phyloP scores from a whole-genome alignment of 1,140 invertebrate species.

The Eriosoma lanigerum region DNA sequence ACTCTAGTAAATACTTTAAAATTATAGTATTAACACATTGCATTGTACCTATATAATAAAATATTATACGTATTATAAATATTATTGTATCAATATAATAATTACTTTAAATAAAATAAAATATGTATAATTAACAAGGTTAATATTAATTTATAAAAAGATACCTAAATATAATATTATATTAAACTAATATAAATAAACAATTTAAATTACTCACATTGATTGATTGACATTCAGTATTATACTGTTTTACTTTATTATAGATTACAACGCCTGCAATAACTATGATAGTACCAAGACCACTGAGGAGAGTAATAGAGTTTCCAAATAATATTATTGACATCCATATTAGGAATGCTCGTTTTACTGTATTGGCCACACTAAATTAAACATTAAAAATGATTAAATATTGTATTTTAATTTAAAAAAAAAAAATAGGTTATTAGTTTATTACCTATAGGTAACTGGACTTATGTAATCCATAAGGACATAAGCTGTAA shows the following conservation, averaged over 20 bases:
- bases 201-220: conserved; percentile 51
- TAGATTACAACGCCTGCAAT: conserved; percentile 78
- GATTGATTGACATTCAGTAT: conserved; percentile 21
- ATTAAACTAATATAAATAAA: no score
- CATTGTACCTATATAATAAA: no score
- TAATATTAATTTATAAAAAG: no score
- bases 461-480: conserved; percentile 84
- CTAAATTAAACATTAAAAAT: conserved; percentile 61
- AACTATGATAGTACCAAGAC: conserved; percentile 73
- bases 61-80: no score
- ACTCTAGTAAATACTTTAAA: no score
- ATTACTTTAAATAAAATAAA: no score
- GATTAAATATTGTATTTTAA: conserved; percentile 27
- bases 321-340: conserved; percentile 81
- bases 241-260: conserved; percentile 66
- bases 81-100: no score
- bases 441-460: conserved; percentile 68
- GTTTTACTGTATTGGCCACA: conserved; percentile 83
- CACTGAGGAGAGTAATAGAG: conserved; percentile 75
- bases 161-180: no score
- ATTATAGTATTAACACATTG: no score
- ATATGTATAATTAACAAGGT: no score
- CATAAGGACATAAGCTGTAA: conserved; percentile 83
- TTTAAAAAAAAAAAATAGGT: background rate
- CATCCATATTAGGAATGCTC: conserved; percentile 81